Evolutionary conservation across 2,888 invertebrate species (phyloP), one percentile per base, ranked within the genome.

Genomic region (Chaetogeoica ovagalla): DNA sequence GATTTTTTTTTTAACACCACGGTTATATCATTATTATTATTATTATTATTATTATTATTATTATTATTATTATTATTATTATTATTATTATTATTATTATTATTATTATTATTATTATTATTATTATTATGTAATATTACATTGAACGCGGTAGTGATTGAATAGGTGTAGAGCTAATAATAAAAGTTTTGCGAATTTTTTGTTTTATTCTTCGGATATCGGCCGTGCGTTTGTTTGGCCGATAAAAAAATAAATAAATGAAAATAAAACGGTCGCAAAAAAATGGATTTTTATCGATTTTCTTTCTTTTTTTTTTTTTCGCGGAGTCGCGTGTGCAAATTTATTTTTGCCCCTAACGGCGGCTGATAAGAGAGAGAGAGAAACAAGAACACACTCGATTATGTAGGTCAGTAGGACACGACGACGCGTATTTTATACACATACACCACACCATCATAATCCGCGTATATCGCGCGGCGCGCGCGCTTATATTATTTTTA

Each of bases 321-420:
- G 57, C 68, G 7, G 68, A 68, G 66, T 76, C 68, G 68, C 66
- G 68, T 76, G 66, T 59, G 68, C 43, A 59, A 57, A 66, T 75
- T 43, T 72, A 43, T 9, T 60, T 23, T 59, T 48, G 48, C n/a
- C 48, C 62, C 43, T 43, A 39, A 71, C 71, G 21, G 57, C 71
- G 21, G 57, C 57, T 71, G 79, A 79, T 79, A 79, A 79, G 79
- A 79, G 30, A 71, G 30, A 30, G 30, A 30, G 30, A 30, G 30
- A 48, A 79, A 71, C 55, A 30, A 79, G 79, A 79, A 63, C 79
- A 79, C 55, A 71, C 79, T 79, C 57, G 71, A 63, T 43, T 71
- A 79, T 79, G 70, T 79, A 79, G 79, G 79, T 79, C 57, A 79
- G 79, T 79, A 79, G 79, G 71, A 71, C 79, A 63, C n/a, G 23